Conservation (phyloP, 2,113 vertebrate species). For the Okapia johnstoni region DNA sequence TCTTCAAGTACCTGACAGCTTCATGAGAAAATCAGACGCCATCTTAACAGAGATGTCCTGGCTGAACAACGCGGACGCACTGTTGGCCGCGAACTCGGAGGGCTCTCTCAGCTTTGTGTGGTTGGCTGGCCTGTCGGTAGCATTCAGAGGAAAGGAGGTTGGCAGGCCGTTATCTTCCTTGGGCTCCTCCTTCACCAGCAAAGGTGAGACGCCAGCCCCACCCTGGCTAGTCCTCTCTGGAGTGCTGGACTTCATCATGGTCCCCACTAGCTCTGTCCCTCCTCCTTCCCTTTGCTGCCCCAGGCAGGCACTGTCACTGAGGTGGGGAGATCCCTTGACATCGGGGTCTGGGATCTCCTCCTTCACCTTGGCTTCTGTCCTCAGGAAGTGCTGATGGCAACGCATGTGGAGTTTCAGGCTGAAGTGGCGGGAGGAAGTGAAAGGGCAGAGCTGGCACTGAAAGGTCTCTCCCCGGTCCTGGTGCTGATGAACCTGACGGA, state of each 20-base stretch:
- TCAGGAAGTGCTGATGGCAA: constrained; percentile 99
- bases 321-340: constrained; percentile 87
- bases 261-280: constrained; percentile 80
- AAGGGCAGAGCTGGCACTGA: constrained; percentile 98
- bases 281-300: constrained; percentile 84
- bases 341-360: constrained; percentile 96
- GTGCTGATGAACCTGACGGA: constrained; percentile 96
- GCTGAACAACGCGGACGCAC: constrained; percentile 93
- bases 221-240: constrained; percentile 87
- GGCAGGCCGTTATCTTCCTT: constrained; percentile 88
- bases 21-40: constrained; percentile 98
- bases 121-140: constrained; percentile 87
- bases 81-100: constrained; percentile 84
- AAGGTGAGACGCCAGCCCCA: constrained; percentile 78
- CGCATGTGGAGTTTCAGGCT: constrained; percentile 99
- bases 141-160: constrained; percentile 88
- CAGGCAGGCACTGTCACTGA: constrained; percentile 80
- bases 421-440: constrained; percentile 99
- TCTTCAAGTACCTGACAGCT: constrained; percentile 92
- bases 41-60: constrained; percentile 98
- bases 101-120: constrained; percentile 91
- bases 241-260: constrained; percentile 80
- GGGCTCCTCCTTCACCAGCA: constrained; percentile 95
- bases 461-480: constrained; percentile 99
- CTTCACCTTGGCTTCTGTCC: constrained; percentile 96